Percentiles rank a stretch among this genome's conserved stretches.
Conservation (phyloP, 2,888 invertebrate genomes). For the Temnothorax ravouxi region DNA sequence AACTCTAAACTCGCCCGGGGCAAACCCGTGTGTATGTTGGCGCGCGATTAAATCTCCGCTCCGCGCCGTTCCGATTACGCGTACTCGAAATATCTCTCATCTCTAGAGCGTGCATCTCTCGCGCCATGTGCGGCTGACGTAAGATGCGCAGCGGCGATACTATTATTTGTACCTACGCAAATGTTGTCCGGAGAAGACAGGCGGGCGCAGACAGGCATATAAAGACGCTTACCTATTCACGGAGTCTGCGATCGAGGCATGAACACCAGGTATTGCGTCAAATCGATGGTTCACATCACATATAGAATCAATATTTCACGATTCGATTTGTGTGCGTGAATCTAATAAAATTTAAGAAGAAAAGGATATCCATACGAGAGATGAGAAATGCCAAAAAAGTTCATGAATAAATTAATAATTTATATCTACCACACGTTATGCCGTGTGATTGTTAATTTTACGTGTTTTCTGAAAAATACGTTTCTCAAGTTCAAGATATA, state of each 20-base stretch:
- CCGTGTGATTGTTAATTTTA: too few relatives aligned
- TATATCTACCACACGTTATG: too few relatives aligned
- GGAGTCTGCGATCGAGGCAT: slow-evolving; percentile 13
- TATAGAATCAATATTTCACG: not conserved
- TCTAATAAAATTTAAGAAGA: not conserved
- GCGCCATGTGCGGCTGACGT: slow-evolving; percentile 48
- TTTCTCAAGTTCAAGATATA: not conserved
- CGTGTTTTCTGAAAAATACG: not conserved
- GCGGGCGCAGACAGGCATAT: not conserved
- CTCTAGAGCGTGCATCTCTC: slow-evolving; percentile 15
- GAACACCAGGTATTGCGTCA: slow-evolving; percentile 1
- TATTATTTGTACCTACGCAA: slow-evolving; percentile 53
- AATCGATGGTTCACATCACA: not conserved
- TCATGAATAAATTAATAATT: slow-evolving; percentile 2
- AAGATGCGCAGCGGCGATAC: slow-evolving; percentile 46
- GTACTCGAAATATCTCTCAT: slow-evolving; percentile 48
- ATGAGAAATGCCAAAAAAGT: not conserved
- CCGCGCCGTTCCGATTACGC: slow-evolving; percentile 27
- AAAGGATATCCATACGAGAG: not conserved
- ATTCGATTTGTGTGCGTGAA: not conserved
- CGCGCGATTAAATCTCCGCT: slow-evolving; percentile 20
- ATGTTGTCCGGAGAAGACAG: slow-evolving; percentile 15
- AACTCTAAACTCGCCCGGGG: not conserved
- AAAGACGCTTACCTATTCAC: slow-evolving; percentile 27
- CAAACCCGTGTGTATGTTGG: slow-evolving; percentile 12